Evolutionary conservation across 2,888 invertebrate genomes (phyloP).

Genomic region (Drosophila recens): DNA sequence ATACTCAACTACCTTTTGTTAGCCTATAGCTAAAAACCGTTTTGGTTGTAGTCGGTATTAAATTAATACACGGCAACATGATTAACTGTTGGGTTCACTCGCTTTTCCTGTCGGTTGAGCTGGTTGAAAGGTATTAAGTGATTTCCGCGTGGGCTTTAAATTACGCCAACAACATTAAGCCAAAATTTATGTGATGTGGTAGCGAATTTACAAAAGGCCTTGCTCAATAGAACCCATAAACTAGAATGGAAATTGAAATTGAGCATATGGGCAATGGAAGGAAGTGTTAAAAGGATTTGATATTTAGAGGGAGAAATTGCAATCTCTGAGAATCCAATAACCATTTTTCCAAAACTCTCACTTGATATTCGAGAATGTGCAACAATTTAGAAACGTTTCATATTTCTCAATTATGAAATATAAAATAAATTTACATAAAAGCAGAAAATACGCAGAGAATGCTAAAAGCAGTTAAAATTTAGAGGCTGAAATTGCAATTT

Average conservation of each 20-base stretch:
- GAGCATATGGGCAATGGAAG: background rate
- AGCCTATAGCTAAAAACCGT: conserved; percentile 2
- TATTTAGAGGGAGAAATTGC: background rate
- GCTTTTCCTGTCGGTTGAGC: conserved; percentile 12
- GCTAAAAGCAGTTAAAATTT: background rate
- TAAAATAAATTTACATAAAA: conserved; percentile 7
- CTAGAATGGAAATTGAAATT: background rate
- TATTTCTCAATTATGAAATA: conserved; percentile 26
- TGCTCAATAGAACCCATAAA: conserved; percentile 1
- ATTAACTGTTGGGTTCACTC: conserved; percentile 34
- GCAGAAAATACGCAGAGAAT: conserved; percentile 5
- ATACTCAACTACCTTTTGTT: conserved; percentile 18
- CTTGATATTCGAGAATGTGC: background rate
- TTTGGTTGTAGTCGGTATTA: background rate
- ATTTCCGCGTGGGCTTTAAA: conserved; percentile 20
- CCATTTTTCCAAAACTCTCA: background rate
- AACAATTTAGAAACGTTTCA: conserved; percentile 22
- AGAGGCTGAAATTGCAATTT: background rate
- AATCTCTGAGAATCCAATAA: background rate
- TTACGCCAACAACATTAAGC: conserved; percentile 18
- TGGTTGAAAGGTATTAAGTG: conserved; percentile 10
- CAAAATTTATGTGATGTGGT: conserved; percentile 26
- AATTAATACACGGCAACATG: conserved; percentile 44
- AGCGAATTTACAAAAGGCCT: background rate
- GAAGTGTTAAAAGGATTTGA: background rate